Evolutionary conservation across 1,140 invertebrate genomes (phyloP).

Genomic region (Agrypnia vestita): DNA sequence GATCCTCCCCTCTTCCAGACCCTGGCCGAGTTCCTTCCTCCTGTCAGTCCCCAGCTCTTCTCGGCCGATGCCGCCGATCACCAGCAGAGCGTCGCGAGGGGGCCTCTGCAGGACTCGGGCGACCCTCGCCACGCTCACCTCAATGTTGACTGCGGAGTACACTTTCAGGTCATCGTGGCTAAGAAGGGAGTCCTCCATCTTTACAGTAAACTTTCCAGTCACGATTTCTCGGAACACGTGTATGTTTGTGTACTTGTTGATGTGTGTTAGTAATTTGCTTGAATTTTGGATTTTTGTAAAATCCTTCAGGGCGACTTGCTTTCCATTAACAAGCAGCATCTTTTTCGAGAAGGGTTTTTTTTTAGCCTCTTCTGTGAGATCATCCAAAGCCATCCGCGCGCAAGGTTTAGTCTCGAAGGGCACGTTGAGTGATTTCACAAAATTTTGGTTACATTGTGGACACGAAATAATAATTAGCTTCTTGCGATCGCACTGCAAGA

Average conservation of each 20-base stretch:
- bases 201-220: not conserved
- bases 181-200: not conserved
- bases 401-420: no score
- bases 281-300: not conserved
- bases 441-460: not conserved
- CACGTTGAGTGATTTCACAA: no score
- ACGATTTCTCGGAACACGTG: not conserved
- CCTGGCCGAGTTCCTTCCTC: no score
- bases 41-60: no score
- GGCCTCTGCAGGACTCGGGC: not conserved
- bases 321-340: not conserved
- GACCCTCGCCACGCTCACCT: not conserved
- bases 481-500: no score
- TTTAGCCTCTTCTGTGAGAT: not conserved
- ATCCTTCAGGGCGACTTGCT: not conserved
- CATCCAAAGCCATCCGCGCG: no score
- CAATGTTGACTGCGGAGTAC: not conserved
- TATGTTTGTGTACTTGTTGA: not conserved
- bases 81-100: not conserved
- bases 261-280: no score
- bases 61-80: not conserved
- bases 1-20: no score
- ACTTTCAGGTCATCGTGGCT: not conserved
- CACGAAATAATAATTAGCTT: not conserved
- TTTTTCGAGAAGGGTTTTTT: not conserved